These are phyloP conservation scores for Sycobia sp. DNA, from an alignment of 1,140 invertebrate genomes.

Conservation along the genomic window DNA sequence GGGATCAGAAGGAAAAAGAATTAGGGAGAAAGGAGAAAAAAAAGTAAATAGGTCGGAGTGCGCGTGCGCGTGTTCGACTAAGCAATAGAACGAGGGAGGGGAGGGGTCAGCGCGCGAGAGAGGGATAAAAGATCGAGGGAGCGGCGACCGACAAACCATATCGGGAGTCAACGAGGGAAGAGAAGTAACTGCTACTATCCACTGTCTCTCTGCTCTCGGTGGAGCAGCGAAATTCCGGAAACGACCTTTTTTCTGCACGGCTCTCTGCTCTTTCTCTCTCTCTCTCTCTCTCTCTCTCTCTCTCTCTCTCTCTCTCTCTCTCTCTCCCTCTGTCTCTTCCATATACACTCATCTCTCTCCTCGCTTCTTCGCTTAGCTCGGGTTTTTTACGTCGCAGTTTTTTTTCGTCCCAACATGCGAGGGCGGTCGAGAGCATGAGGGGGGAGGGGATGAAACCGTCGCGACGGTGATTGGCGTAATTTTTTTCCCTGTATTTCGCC, in stretches of 20 bases:
- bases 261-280: conserved; percentile 7
- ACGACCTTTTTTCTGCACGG: conserved; percentile 31
- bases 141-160: conserved; percentile 31
- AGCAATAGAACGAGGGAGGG: neutral
- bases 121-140: neutral
- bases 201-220: conserved; percentile 15
- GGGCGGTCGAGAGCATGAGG: neutral
- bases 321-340: neutral
- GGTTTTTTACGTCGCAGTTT: neutral
- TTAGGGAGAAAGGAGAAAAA: neutral
- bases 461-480: conserved; percentile 23
- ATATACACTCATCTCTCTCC: neutral
- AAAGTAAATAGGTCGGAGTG: conserved; percentile 4
- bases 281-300: neutral
- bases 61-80: too few species aligned
- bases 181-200: too few species aligned
- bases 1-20: neutral
- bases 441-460: too few species aligned
- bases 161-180: conserved; percentile 34
- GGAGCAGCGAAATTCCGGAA: conserved; percentile 35
- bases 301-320: neutral
- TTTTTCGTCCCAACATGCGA: neutral
- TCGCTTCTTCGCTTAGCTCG: neutral
- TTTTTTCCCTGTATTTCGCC: conserved; percentile 20
- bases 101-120: neutral